Percentiles rank a stretch among this genome's conserved stretches.
Evolutionary conservation across 2,888 invertebrate species (phyloP).

Genomic region (Drosophila fungiperda): DNA sequence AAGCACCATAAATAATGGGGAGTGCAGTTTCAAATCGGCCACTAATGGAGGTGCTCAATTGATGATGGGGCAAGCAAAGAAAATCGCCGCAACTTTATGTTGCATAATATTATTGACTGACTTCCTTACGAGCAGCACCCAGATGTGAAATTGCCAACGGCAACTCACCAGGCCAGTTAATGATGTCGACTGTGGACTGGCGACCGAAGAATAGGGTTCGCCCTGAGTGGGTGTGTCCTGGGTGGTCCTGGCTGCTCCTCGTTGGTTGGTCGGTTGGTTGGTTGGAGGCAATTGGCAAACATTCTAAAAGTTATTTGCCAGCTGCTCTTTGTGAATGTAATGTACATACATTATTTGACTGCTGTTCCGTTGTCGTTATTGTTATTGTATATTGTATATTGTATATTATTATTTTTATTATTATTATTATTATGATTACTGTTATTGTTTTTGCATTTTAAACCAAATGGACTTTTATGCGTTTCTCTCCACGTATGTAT

Average conservation of each 20-base stretch:
- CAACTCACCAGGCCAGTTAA: constrained; percentile 8
- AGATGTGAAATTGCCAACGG: constrained; percentile 7
- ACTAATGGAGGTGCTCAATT: constrained; percentile 48
- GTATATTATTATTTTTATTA: constrained; percentile 6
- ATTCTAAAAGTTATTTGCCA: constrained; percentile 58
- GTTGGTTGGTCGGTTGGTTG: not conserved
- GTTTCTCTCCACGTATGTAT: constrained; percentile 15
- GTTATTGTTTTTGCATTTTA: constrained; percentile 79
- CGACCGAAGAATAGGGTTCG: not conserved
- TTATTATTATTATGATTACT: constrained; percentile 68
- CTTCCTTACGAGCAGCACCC: constrained; percentile 8
- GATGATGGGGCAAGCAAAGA: constrained; percentile 38
- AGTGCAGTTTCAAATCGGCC: constrained; percentile 46
- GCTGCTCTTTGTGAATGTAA: constrained; percentile 44
- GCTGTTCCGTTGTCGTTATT: constrained; percentile 66
- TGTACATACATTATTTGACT: constrained; percentile 31
- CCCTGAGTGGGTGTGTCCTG: not conserved
- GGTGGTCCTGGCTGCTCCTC: not conserved
- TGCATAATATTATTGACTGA: constrained; percentile 57
- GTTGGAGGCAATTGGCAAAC: constrained; percentile 48
- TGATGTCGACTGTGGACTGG: not conserved
- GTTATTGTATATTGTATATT: constrained; percentile 60
- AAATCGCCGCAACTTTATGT: constrained; percentile 52
- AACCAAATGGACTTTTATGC: constrained; percentile 67
- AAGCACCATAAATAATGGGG: constrained; percentile 40